Evolutionary conservation across 2,888 invertebrate species (phyloP).

Genomic region (Stegana nigrithorax): DNA sequence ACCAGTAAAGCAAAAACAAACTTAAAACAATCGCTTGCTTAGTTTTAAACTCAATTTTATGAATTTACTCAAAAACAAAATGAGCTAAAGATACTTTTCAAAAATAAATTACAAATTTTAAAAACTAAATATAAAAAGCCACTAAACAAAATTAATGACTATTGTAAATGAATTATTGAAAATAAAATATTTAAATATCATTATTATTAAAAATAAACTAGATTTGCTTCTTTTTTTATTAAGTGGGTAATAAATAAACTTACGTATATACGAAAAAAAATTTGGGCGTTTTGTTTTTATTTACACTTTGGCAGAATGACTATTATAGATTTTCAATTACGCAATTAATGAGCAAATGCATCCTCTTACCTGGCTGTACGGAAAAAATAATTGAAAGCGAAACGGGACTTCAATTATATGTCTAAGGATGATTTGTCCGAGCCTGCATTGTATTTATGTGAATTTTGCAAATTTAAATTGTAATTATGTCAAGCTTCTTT

Average conservation of each 20-base stretch:
- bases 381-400: no score
- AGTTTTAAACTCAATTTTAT: constrained; percentile 26
- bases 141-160: background rate
- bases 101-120: constrained; percentile 10
- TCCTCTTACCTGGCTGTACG: no score
- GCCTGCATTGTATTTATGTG: no score
- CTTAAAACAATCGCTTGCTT: constrained; percentile 28
- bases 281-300: background rate
- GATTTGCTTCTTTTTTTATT: background rate
- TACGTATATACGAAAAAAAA: background rate
- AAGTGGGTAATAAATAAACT: background rate
- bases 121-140: background rate
- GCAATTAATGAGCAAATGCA: no score
- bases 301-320: no score
- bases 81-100: constrained; percentile 5
- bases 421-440: no score
- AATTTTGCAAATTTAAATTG: no score
- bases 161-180: constrained; percentile 50
- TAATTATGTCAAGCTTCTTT: no score
- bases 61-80: constrained; percentile 28
- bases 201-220: constrained; percentile 56
- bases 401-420: no score
- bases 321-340: no score
- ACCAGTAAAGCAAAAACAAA: constrained; percentile 16
- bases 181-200: constrained; percentile 49